Percentiles rank a stretch among this genome's conserved stretches.
Conservation (phyloP, 2,888 invertebrate genomes). For the Eudiplozoon nipponicum region DNA sequence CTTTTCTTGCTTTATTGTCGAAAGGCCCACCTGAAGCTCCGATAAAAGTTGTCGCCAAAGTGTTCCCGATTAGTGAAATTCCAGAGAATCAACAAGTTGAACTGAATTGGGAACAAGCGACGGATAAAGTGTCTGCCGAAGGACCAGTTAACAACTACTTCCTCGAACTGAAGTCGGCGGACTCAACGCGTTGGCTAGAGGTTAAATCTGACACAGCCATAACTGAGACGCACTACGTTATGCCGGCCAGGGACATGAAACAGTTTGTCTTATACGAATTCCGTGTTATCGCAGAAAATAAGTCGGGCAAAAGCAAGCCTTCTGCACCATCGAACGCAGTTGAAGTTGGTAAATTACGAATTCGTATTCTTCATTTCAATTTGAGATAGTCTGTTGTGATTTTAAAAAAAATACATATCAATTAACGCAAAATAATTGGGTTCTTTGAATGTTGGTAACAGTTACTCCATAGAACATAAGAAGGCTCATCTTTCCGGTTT, state of each 20-base stretch:
- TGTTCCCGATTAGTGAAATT: too few species aligned
- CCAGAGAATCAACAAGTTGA: conserved; percentile 12
- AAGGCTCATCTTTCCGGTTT: too few species aligned
- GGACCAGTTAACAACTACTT: conserved; percentile 8
- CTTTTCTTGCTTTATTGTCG: neutral
- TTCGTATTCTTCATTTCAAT: too few species aligned
- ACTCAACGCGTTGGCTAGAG: conserved; percentile 11
- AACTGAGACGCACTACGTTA: conserved; percentile 34
- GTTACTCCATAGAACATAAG: too few species aligned
- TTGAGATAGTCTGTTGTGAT: too few species aligned
- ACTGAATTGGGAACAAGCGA: conserved; percentile 17
- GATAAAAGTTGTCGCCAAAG: too few species aligned
- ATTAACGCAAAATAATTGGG: too few species aligned
- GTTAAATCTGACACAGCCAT: conserved; percentile 33
- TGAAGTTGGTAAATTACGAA: conserved; percentile 8
- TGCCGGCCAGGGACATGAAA: too few species aligned
- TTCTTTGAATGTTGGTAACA: too few species aligned
- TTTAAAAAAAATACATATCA: too few species aligned
- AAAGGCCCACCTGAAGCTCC: too few species aligned
- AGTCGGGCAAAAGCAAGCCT: conserved; percentile 20
- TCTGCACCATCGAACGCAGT: conserved; percentile 21
- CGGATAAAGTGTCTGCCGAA: too few species aligned
- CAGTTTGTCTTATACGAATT: conserved; percentile 35
- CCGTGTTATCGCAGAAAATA: conserved; percentile 39
- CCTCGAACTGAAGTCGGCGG: conserved; percentile 13